These are phyloP conservation scores for Drosophila nigromelanica DNA, from an alignment of 1,140 invertebrate species.

Conservation along the genomic window DNA sequence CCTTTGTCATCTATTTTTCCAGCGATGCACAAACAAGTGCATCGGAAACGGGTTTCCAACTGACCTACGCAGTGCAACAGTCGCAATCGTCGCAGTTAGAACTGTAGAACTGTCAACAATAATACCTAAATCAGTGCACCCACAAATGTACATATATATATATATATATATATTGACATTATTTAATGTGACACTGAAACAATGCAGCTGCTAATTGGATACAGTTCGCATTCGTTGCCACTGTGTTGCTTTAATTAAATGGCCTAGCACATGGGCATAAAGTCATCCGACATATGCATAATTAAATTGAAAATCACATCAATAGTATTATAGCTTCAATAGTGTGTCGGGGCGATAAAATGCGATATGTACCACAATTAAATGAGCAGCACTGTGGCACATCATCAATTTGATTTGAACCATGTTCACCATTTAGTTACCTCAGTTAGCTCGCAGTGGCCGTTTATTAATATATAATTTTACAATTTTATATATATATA, in stretches of 20 bases:
- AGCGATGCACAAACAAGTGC: constrained; percentile 69
- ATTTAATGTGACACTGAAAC: constrained; percentile 56
- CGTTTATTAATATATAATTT: too few relatives aligned
- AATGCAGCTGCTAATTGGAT: constrained; percentile 4
- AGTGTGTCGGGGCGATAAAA: background rate
- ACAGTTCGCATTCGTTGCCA: constrained; percentile 23
- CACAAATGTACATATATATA: constrained; percentile 42
- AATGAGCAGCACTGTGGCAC: background rate
- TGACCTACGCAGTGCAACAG: constrained; percentile 58
- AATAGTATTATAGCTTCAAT: constrained; percentile 30
- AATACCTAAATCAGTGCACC: constrained; percentile 54
- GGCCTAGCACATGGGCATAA: constrained; percentile 29
- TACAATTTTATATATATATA: too few relatives aligned
- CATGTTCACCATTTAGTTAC: too few relatives aligned
- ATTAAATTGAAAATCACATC: constrained; percentile 48
- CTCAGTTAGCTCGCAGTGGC: too few relatives aligned
- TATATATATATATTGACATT: constrained; percentile 58
- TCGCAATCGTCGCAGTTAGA: constrained; percentile 1
- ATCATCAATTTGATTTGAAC: background rate
- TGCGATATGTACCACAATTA: background rate
- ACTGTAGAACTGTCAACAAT: constrained; percentile 36
- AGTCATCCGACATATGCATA: constrained; percentile 51
- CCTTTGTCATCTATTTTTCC: constrained; percentile 65
- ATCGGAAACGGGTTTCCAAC: constrained; percentile 63
- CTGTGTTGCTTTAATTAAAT: constrained; percentile 64